phyloP scores from a whole-genome alignment of 1,140 invertebrate species.

The Drosophila sp. region DNA sequence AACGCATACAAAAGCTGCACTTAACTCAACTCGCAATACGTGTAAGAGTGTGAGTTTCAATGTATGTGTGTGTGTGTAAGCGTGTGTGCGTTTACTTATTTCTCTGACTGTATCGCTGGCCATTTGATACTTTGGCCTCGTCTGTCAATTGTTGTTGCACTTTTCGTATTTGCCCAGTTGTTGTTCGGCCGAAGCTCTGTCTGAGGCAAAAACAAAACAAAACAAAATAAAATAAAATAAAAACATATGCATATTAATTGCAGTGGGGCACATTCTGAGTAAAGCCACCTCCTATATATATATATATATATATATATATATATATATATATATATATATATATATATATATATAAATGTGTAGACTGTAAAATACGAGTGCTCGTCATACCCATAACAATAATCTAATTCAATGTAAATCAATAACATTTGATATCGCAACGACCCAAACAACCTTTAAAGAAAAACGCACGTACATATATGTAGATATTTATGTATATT shows the following conservation, averaged over 20 bases:
- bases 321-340: conserved; percentile 2
- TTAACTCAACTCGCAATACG: conserved; percentile 35
- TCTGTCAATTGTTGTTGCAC: conserved; percentile 47
- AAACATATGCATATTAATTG: conserved; percentile 82
- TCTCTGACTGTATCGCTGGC: conserved; percentile 66
- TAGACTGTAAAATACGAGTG: neutral
- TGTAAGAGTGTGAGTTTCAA: conserved; percentile 39
- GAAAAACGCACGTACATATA: conserved; percentile 28
- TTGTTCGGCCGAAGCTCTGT: conserved; percentile 60
- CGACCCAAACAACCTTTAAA: conserved; percentile 70
- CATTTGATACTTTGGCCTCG: conserved; percentile 81
- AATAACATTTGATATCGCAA: conserved; percentile 61
- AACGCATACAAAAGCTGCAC: conserved; percentile 47
- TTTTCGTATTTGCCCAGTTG: conserved; percentile 72
- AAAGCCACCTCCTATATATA: conserved; percentile 4
- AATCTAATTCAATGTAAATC: conserved; percentile 65
- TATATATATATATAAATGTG: neutral
- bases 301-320: too few relatives aligned
- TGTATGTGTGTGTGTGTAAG: conserved; percentile 21
- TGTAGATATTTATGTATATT: conserved; percentile 19
- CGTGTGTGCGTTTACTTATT: conserved; percentile 24
- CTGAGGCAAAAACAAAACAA: conserved; percentile 48
- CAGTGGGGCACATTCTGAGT: conserved; percentile 62
- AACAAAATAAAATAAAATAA: too few relatives aligned
- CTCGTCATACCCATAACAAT: conserved; percentile 22